A percentile compares a stretch with the other conserved stretches of the same genome.
Evolutionary conservation across 1,140 invertebrate genomes (phyloP).

Genomic region (Cecropterus lyciades): DNA sequence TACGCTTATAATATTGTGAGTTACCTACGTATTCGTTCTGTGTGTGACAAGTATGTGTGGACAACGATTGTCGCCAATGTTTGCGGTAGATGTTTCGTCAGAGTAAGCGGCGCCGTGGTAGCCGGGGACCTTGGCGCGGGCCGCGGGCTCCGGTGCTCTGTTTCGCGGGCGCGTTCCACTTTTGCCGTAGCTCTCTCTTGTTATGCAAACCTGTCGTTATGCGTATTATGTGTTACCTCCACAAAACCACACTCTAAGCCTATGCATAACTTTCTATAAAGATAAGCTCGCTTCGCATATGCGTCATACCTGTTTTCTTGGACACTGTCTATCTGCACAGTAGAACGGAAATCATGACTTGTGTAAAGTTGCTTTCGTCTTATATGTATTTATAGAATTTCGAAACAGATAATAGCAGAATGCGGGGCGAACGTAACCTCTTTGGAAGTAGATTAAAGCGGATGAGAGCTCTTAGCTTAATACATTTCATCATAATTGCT

Average conservation of each 20-base stretch:
- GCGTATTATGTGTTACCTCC: conserved; percentile 74
- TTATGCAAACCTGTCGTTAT: conserved; percentile 80
- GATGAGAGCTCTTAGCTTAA: too few relatives aligned
- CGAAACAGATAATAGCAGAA: not conserved
- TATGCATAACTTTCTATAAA: conserved; percentile 69
- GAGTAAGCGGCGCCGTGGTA: conserved; percentile 37
- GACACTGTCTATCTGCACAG: conserved; percentile 5
- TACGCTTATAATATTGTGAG: too few relatives aligned
- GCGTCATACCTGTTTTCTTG: conserved; percentile 43
- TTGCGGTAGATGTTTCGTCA: conserved; percentile 34
- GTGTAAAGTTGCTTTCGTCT: conserved; percentile 2
- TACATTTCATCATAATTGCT: too few relatives aligned
- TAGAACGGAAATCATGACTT: conserved; percentile 12
- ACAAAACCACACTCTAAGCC: conserved; percentile 59
- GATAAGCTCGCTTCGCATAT: conserved; percentile 42
- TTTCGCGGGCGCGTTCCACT: conserved; percentile 74
- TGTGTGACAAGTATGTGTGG: too few relatives aligned
- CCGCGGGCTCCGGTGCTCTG: conserved; percentile 53
- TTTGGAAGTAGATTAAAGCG: too few relatives aligned
- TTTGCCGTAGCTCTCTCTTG: conserved; percentile 77
- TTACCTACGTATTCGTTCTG: too few relatives aligned
- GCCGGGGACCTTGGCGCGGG: conserved; percentile 64
- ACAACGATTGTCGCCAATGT: not conserved
- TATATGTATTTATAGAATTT: too few relatives aligned
- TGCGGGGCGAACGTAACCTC: too few relatives aligned